phyloP scores from a whole-genome alignment of 2,113 vertebrate species.

The Halichoerus grypus region DNA sequence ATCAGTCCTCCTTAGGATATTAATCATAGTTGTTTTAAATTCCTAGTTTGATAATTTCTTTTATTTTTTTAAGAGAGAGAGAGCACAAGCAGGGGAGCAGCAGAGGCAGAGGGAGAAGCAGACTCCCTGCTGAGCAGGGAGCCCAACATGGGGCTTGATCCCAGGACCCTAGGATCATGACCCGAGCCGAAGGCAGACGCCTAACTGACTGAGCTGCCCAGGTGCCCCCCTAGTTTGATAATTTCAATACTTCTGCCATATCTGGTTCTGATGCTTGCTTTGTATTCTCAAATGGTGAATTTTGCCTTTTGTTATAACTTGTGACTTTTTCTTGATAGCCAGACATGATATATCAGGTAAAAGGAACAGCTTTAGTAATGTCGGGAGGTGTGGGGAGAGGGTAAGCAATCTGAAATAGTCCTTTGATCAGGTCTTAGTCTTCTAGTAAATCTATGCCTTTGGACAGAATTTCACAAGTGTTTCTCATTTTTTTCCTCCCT shows the following conservation, averaged over 20 bases:
- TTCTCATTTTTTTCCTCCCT: neutral
- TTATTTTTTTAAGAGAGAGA: too few relatives aligned
- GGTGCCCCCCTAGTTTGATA: neutral
- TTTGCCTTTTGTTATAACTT: neutral
- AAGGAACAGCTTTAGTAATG: neutral
- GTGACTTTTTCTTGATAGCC: neutral
- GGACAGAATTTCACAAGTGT: neutral
- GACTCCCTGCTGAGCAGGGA: too few relatives aligned
- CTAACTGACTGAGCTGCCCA: too few relatives aligned
- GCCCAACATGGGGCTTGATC: too few relatives aligned
- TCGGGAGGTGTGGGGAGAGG: neutral
- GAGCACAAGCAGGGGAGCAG: too few relatives aligned
- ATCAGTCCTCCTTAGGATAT: neutral
- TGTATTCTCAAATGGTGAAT: neutral
- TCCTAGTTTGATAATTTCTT: neutral
- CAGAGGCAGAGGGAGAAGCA: too few relatives aligned
- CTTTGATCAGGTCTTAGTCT: neutral
- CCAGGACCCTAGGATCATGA: too few relatives aligned
- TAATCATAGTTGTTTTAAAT: neutral
- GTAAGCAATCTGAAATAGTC: neutral
- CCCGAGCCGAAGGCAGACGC: too few relatives aligned
- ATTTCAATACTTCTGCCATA: neutral
- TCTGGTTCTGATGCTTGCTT: neutral
- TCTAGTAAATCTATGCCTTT: neutral
- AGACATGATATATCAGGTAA: neutral